These are phyloP conservation scores for Petromus typicus DNA, from an alignment of 2,113 vertebrate species.

Conservation along the genomic window DNA sequence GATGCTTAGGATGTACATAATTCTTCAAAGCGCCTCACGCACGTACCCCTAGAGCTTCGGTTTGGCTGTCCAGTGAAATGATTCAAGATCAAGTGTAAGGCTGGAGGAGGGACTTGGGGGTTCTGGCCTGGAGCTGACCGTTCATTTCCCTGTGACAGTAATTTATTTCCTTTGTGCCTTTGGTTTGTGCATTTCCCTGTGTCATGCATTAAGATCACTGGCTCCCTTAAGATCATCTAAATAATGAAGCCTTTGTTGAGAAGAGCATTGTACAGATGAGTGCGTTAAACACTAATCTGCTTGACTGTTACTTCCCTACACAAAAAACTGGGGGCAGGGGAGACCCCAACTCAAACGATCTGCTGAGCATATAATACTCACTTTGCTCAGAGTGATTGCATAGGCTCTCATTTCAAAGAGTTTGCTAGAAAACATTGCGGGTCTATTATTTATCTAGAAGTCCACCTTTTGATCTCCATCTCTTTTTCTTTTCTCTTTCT, in stretches of 20 bases:
- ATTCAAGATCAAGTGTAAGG: slow-evolving; percentile 45
- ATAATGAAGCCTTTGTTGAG: slow-evolving; percentile 70
- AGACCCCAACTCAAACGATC: neutral
- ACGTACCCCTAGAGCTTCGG: slow-evolving; percentile 36
- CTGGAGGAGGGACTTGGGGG: neutral
- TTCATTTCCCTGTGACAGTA: slow-evolving; percentile 53
- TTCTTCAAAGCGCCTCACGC: slow-evolving; percentile 60
- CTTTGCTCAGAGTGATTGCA: neutral
- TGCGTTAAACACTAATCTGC: slow-evolving; percentile 58
- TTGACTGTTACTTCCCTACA: slow-evolving; percentile 7
- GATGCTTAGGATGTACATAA: slow-evolving; percentile 68
- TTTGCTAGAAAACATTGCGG: neutral
- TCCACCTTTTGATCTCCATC: too few relatives aligned
- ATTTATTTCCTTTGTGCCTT: slow-evolving; percentile 70
- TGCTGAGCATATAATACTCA: neutral
- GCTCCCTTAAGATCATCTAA: slow-evolving; percentile 65
- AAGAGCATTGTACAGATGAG: slow-evolving; percentile 26
- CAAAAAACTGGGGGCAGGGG: neutral
- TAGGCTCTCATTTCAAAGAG: neutral
- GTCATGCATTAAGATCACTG: neutral
- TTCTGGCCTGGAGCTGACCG: neutral
- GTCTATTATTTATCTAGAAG: neutral
- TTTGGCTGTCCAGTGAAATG: slow-evolving; percentile 46
- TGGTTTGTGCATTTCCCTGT: neutral
- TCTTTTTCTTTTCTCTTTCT: neutral